Evolutionary conservation across 2,888 invertebrate genomes (phyloP), one percentile per base, ranked within the genome.

Genomic region (Sturmia bella): DNA sequence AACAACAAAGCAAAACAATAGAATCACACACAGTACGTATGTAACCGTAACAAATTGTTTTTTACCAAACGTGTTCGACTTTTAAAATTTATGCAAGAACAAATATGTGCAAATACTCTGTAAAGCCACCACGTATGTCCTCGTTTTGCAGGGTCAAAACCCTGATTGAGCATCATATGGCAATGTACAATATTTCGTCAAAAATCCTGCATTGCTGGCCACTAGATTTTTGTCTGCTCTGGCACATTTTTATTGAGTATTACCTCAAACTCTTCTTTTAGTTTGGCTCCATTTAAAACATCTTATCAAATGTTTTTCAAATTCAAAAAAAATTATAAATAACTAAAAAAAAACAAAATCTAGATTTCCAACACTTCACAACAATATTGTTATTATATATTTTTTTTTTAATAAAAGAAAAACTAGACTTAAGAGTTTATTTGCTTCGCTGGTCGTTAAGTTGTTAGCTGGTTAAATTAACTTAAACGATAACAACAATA

Each of bases 71-170:
- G 32, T 56, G 45, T 41, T 37, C 43, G 32, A 13, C 32, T 59
- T 52, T 69, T 27, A 78, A 74, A 64, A 82, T 77, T 82, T 82
- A 82, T 82, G 64, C 52, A 4, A 73, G 69, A 74, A 74, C 57
- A 82, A n/a, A n/a, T n/a, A n/a, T n/a, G n/a, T n/a, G n/a, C n/a
- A n/a, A n/a, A n/a, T n/a, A n/a, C n/a, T n/a, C n/a, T n/a, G n/a
- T n/a, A n/a, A n/a, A n/a, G n/a, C n/a, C n/a, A n/a, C n/a, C n/a
- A n/a, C n/a, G n/a, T n/a, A n/a, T n/a, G n/a, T n/a, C n/a, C n/a
- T n/a, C n/a, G n/a, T n/a, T n/a, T n/a, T n/a, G n/a, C n/a, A n/a
- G n/a, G n/a, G n/a, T n/a, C n/a, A n/a, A n/a, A n/a, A n/a, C n/a
- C n/a, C n/a, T n/a, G n/a, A n/a, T n/a, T n/a, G n/a, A n/a, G n/a